Evolutionary conservation across 2,113 vertebrate species (phyloP).

Genomic region (Peromyscus leucopus): DNA sequence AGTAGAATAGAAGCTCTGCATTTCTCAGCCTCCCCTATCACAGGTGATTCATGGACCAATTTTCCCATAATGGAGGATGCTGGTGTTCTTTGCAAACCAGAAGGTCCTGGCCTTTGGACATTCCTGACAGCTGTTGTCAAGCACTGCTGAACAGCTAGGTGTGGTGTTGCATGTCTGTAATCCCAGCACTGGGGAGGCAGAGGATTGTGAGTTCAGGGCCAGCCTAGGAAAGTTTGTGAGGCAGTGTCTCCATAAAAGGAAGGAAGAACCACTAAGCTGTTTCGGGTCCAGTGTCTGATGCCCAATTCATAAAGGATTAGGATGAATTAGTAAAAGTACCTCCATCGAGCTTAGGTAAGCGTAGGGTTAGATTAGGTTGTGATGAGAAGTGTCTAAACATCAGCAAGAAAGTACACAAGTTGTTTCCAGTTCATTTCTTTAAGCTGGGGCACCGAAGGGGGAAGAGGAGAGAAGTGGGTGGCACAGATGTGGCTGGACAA

Average conservation of each 20-base stretch:
- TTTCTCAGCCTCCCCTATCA: background rate
- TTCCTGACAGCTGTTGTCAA: background rate
- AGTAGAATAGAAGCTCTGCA: background rate
- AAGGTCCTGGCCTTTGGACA: background rate
- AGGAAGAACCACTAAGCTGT: background rate
- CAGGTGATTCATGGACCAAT: background rate
- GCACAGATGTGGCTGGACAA: background rate
- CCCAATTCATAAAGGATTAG: conserved; percentile 46
- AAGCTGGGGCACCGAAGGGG: background rate
- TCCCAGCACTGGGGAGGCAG: background rate
- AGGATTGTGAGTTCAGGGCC: background rate
- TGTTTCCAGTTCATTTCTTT: conserved; percentile 41
- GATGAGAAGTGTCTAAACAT: conserved; percentile 15
- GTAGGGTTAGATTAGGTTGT: conserved; percentile 42
- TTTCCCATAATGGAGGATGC: background rate
- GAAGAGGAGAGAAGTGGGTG: conserved; percentile 5
- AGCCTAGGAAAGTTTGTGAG: background rate
- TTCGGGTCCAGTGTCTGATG: background rate
- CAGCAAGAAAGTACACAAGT: background rate
- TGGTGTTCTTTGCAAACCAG: background rate
- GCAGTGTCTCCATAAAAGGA: background rate
- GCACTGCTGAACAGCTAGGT: background rate
- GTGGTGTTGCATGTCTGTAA: background rate
- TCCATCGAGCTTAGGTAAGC: conserved; percentile 38
- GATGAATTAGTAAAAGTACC: conserved; percentile 1